Evolutionary conservation across 1,140 invertebrate genomes (phyloP).

Genomic region (Pentalonia nigronervosa): DNA sequence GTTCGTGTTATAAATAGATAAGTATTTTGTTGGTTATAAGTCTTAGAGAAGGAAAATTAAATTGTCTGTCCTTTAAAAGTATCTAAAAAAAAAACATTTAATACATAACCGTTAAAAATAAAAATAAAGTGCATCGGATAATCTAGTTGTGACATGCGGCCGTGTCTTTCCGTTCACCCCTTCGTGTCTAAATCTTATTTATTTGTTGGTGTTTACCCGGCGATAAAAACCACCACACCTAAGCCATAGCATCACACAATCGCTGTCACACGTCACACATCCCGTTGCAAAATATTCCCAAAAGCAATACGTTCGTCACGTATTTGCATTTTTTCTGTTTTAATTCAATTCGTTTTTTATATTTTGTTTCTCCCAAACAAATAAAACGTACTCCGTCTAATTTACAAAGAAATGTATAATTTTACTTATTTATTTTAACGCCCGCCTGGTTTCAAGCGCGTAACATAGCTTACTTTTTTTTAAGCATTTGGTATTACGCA

Average conservation of each 20-base stretch:
- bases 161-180: too few species aligned
- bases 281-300: not conserved
- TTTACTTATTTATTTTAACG: too few species aligned
- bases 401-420: not conserved
- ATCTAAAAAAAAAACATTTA: not conserved
- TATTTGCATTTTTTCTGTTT: not conserved
- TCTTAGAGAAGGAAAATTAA: not conserved
- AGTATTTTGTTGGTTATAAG: not conserved
- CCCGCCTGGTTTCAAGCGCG: too few species aligned
- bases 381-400: not conserved
- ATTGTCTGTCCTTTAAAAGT: not conserved
- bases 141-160: too few species aligned
- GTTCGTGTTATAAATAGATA: not conserved
- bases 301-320: not conserved
- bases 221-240: not conserved
- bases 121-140: too few species aligned
- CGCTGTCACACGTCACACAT: not conserved
- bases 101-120: too few species aligned
- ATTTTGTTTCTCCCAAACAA: not conserved
- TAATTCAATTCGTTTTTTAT: not conserved
- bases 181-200: too few species aligned
- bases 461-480: too few species aligned
- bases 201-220: too few species aligned
- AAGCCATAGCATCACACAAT: not conserved
- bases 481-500: too few species aligned